These are phyloP conservation scores for Hypothenemus hampei DNA, from an alignment of 1,140 invertebrate species.

Conservation along the genomic window DNA sequence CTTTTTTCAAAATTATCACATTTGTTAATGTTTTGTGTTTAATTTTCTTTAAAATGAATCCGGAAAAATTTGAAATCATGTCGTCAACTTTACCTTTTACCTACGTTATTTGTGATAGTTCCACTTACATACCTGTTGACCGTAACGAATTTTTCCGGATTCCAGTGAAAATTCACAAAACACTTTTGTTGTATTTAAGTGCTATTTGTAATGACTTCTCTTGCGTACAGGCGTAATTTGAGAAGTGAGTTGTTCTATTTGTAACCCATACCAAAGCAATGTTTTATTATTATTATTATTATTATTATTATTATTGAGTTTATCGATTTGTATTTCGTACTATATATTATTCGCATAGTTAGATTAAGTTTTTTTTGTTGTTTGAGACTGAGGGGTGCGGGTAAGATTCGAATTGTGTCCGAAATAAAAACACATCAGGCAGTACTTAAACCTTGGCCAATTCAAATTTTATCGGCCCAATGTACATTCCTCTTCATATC, in stretches of 20 bases:
- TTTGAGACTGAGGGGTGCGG: conserved; percentile 41
- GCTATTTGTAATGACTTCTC: conserved; percentile 9
- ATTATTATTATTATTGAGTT: conserved; percentile 41
- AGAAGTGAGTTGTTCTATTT: conserved; percentile 21
- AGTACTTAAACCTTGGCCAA: conserved; percentile 13
- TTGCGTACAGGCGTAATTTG: not conserved
- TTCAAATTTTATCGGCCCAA: conserved; percentile 31
- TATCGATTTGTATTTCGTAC: conserved; percentile 34
- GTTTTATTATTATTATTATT: conserved; percentile 40
- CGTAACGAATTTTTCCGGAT: not conserved
- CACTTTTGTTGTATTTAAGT: conserved; percentile 18
- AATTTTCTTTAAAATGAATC: too few species aligned
- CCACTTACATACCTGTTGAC: conserved; percentile 5
- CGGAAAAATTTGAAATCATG: too few species aligned
- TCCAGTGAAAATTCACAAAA: not conserved
- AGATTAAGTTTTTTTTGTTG: conserved; percentile 39
- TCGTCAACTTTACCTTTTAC: too few species aligned
- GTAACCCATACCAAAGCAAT: conserved; percentile 49
- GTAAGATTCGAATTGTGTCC: conserved; percentile 13
- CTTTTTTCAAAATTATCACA: too few species aligned
- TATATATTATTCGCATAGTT: conserved; percentile 45
- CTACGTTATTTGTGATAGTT: conserved; percentile 21
- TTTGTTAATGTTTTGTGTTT: too few species aligned
- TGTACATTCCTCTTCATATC: conserved; percentile 47
- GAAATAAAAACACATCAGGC: not conserved